Evolutionary conservation across 2,888 invertebrate genomes (phyloP).

Genomic region (Stenichneumon culpator): DNA sequence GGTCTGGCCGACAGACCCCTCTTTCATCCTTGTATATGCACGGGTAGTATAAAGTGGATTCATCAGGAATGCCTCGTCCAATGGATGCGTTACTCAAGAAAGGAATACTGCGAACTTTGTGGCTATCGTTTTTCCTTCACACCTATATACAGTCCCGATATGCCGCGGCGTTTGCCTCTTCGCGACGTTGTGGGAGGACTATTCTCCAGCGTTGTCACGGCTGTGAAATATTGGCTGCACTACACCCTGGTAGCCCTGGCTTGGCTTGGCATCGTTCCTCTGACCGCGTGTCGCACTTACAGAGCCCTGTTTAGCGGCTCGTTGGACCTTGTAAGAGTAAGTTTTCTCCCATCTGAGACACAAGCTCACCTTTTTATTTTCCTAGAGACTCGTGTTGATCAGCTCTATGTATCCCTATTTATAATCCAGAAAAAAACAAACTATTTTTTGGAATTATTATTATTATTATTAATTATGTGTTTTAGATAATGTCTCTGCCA

Average conservation of each 20-base stretch:
- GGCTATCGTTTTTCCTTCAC: slow-evolving; percentile 99
- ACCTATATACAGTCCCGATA: slow-evolving; percentile 99
- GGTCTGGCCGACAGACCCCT: slow-evolving; percentile 96
- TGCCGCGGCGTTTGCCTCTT: slow-evolving; percentile 98
- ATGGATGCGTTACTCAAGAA: slow-evolving; percentile 99
- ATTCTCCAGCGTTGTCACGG: slow-evolving; percentile 94
- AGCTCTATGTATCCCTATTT: background rate
- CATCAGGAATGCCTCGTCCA: slow-evolving; percentile 99
- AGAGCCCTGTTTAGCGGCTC: slow-evolving; percentile 96
- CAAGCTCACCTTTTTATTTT: background rate
- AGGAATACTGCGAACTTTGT: slow-evolving; percentile 99
- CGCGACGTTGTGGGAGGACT: slow-evolving; percentile 97
- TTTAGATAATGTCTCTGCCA: slow-evolving; percentile 91
- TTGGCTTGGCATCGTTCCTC: slow-evolving; percentile 98
- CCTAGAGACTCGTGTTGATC: background rate
- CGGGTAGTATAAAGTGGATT: slow-evolving; percentile 99
- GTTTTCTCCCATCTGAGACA: background rate
- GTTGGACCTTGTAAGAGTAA: slow-evolving; percentile 90
- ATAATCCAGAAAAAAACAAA: background rate
- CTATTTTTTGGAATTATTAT: background rate
- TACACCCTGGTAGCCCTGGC: slow-evolving; percentile 98
- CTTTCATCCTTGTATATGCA: slow-evolving; percentile 99
- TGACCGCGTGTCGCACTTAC: slow-evolving; percentile 98
- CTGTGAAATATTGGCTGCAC: slow-evolving; percentile 98
- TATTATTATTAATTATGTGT: slow-evolving; percentile 17